Conservation (phyloP, 1,140 invertebrate species). For the Drosophila triauraria region DNA sequence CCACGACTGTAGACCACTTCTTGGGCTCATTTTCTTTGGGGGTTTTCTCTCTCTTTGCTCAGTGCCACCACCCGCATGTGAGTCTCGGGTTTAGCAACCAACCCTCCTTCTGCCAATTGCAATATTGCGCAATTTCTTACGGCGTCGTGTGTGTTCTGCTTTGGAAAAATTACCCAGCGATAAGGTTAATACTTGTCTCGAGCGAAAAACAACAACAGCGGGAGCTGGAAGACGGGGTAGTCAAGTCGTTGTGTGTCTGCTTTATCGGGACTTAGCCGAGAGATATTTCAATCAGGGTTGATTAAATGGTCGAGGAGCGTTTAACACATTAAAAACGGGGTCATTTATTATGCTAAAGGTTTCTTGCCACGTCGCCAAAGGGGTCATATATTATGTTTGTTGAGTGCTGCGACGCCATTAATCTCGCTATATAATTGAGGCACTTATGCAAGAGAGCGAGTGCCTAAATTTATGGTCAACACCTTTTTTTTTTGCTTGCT, state of each 20-base stretch:
- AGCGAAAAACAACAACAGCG: constrained; percentile 16
- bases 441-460: neutral
- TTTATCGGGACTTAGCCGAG: constrained; percentile 36
- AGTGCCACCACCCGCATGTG: constrained; percentile 65
- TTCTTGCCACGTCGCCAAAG: constrained; percentile 17
- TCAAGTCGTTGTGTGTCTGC: constrained; percentile 20
- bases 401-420: constrained; percentile 15
- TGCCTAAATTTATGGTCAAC: constrained; percentile 18
- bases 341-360: constrained; percentile 40
- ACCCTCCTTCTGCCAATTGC: constrained; percentile 47
- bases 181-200: constrained; percentile 38
- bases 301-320: constrained; percentile 37
- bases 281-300: constrained; percentile 54
- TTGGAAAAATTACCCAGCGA: constrained; percentile 51
- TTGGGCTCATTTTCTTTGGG: neutral
- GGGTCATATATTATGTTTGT: constrained; percentile 24
- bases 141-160: constrained; percentile 59
- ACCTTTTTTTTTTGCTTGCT: constrained; percentile 2
- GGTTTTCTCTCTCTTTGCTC: too few relatives aligned
- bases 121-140: constrained; percentile 69
- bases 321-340: constrained; percentile 41
- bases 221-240: constrained; percentile 12
- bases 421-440: constrained; percentile 16
- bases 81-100: constrained; percentile 72
- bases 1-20: constrained; percentile 23